Conservation (phyloP, 2,888 invertebrate genomes). For the Carcina quercana region DNA sequence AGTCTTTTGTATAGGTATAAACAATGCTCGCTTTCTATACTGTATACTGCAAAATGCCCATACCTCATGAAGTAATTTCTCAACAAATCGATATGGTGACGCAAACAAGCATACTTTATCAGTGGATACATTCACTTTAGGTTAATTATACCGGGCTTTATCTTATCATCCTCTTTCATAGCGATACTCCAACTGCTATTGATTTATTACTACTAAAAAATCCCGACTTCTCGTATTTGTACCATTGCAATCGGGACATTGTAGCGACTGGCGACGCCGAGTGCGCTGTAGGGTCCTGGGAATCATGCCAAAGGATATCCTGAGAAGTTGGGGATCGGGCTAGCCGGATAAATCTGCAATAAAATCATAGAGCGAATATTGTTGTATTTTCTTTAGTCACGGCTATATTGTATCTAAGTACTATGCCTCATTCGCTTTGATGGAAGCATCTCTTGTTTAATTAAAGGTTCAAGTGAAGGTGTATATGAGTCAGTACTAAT, state of each 20-base stretch:
- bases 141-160: slow-evolving; percentile 32
- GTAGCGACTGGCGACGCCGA: too few species aligned
- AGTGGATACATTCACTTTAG: slow-evolving; percentile 19
- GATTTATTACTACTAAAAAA: too few species aligned
- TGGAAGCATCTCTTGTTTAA: too few species aligned
- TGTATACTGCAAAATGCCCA: slow-evolving; percentile 19
- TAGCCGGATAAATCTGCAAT: background rate
- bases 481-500: too few species aligned
- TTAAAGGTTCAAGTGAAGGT: too few species aligned
- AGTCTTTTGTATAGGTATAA: slow-evolving; percentile 37
- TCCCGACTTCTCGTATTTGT: too few species aligned
- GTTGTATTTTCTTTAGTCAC: too few species aligned
- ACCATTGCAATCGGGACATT: too few species aligned
- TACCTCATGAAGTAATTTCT: slow-evolving; percentile 13
- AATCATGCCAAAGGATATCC: slow-evolving; percentile 1
- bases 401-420: too few species aligned
- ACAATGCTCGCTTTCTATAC: slow-evolving; percentile 47
- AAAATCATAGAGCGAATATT: background rate
- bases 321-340: background rate
- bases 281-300: slow-evolving; percentile 1
- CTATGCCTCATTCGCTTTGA: too few species aligned
- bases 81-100: slow-evolving; percentile 35
- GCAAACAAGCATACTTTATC: slow-evolving; percentile 27
- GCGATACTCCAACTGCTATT: slow-evolving; percentile 24
- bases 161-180: slow-evolving; percentile 32